Conservation (phyloP, 2,797 vertebrate genomes). For the Microctenopoma lineatum region DNA sequence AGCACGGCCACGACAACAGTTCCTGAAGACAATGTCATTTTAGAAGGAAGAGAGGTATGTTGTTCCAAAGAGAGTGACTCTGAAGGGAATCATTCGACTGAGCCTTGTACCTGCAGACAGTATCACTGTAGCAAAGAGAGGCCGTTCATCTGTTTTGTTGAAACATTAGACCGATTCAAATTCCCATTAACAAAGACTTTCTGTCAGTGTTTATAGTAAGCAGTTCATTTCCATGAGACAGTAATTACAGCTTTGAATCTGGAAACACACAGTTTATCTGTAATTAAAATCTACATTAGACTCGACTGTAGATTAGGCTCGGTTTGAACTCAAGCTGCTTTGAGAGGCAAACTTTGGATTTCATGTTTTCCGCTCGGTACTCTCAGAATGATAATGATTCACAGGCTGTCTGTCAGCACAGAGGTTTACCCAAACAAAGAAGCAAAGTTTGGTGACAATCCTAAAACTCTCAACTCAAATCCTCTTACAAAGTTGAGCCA, state of each 20-base stretch:
- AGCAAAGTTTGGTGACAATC: constrained; percentile 27
- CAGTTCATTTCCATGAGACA: constrained; percentile 14
- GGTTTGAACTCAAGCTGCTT: constrained; percentile 29
- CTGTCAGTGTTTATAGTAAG: constrained; percentile 9
- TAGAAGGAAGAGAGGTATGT: too few relatives aligned
- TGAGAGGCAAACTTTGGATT: constrained; percentile 22
- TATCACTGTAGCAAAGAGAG: neutral
- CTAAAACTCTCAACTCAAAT: constrained; percentile 38
- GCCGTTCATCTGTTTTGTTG: constrained; percentile 1
- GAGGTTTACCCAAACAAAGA: constrained; percentile 42
- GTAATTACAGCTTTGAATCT: constrained; percentile 31
- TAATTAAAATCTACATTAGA: constrained; percentile 30
- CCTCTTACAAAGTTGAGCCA: constrained; percentile 43
- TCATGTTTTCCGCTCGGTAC: constrained; percentile 30
- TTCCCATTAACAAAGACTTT: neutral
- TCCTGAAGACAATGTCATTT: too few relatives aligned
- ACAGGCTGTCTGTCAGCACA: constrained; percentile 33
- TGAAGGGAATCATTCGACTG: too few relatives aligned
- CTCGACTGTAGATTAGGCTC: constrained; percentile 3
- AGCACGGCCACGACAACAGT: too few relatives aligned
- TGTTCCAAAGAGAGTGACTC: too few relatives aligned
- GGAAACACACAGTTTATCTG: constrained; percentile 22
- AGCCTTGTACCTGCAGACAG: neutral
- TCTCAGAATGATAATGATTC: constrained; percentile 43
- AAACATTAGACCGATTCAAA: neutral